A percentile compares a stretch with the other conserved stretches of the same genome.
These are phyloP conservation scores for Pristionchus japonicus DNA, from an alignment of 2,888 invertebrate species.

Conservation along the genomic window DNA sequence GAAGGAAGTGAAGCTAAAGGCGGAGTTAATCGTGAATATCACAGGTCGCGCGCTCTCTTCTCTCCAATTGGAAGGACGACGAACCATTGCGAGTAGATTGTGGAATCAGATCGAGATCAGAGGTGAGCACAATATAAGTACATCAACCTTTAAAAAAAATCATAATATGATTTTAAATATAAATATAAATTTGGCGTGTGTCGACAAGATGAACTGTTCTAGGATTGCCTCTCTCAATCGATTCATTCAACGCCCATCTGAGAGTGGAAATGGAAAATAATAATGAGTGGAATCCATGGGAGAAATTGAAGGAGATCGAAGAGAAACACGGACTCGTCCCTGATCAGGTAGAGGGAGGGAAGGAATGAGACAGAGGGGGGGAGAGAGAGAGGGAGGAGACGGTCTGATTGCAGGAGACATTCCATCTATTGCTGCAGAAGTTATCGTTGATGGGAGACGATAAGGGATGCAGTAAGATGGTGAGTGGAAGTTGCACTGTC, in stretches of 20 bases:
- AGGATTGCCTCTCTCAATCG: slow-evolving; percentile 27
- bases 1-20: too few species aligned
- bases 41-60: neutral
- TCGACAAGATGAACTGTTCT: neutral
- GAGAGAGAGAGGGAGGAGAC: too few species aligned
- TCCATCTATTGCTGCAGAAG: slow-evolving; percentile 22
- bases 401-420: slow-evolving; percentile 19
- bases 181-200: too few species aligned
- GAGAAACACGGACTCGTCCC: slow-evolving; percentile 1
- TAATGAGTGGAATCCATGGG: neutral
- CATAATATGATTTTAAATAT: too few species aligned
- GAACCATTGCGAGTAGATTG: neutral
- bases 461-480: neutral
- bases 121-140: neutral
- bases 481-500: neutral
- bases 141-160: too few species aligned
- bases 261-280: slow-evolving; percentile 29
- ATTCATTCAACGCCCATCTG: neutral
- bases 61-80: neutral
- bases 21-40: too few species aligned
- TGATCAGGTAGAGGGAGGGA: slow-evolving; percentile 22
- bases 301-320: slow-evolving; percentile 10
- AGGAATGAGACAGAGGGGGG: neutral
- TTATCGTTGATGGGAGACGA: neutral
- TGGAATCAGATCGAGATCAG: neutral